Evolutionary conservation across 1,140 invertebrate genomes (phyloP), one percentile per base, ranked within the genome.

Genomic region (Hycleus cichorii): DNA sequence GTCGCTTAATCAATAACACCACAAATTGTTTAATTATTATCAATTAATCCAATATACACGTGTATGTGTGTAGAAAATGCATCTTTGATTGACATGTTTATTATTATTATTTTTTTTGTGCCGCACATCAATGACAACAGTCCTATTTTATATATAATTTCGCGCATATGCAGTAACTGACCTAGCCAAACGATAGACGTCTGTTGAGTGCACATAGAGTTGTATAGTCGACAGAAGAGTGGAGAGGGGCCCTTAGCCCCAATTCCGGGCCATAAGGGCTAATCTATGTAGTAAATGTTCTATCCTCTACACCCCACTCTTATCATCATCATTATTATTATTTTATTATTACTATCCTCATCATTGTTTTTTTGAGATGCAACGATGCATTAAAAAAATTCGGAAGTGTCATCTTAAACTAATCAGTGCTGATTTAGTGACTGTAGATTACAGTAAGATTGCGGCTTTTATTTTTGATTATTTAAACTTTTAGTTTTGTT

Each of bases 131-230:
- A 26, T 46, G 44, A 46, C 12, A 18, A 8, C 8, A 24, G 26
- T 46, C 44, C 44, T 8, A 46, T 24, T 18, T 26, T 24, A 26
- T 32, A 32, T 18, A 18, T 18, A 18, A 18, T 32, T 52, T 58
- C 66, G 69, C 69, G 69, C 69, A 71, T 65, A 71, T 71, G 69
- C 69, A 71, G 64, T 66, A 64, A 67, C 69, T 71, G 69, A 71
- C 69, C 69, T 71, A 69, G 64, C 69, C 69, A 63, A 70, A 18
- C 18, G 18, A 18, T 18, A 18, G 32, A 32, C 32, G 67, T 69
- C 62, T 61, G 59, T 61, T 58, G 54, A 60, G 56, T 66, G 66
- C 63, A 66, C 63, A 64, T 62, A 65, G 52, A 64, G 32, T 32
- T 7, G 32, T 32, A 7, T 59, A 45, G 40, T 63, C 68, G 66